Evolutionary conservation across 2,797 vertebrate genomes (phyloP).

Genomic region (Morus bassanus): DNA sequence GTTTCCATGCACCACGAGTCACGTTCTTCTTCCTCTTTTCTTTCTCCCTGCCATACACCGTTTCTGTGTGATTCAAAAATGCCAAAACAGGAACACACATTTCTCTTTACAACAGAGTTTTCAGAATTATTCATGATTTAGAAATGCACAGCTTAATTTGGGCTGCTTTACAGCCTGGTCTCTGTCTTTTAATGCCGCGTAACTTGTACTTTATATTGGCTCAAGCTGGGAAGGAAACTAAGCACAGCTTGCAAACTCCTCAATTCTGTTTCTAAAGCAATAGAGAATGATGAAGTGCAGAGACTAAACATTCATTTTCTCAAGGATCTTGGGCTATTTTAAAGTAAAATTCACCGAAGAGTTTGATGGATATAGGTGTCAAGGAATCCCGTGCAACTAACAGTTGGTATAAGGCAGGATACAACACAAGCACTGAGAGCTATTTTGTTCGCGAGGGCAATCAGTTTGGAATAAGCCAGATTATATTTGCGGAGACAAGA

Average conservation of each 20-base stretch:
- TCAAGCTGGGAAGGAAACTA: slow-evolving; percentile 51
- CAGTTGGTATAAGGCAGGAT: not conserved
- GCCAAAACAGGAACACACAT: not conserved
- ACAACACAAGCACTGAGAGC: not conserved
- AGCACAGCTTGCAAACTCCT: slow-evolving; percentile 15
- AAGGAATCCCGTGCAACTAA: not conserved
- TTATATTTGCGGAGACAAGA: not conserved
- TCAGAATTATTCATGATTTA: slow-evolving; percentile 39
- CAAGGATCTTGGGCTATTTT: slow-evolving; percentile 21
- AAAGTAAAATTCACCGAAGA: not conserved
- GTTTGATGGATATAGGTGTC: not conserved
- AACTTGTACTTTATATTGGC: slow-evolving; percentile 25
- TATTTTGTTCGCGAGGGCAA: not conserved
- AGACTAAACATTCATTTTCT: slow-evolving; percentile 4
- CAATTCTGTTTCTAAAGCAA: slow-evolving; percentile 27
- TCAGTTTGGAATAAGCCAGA: not conserved
- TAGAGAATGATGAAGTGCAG: slow-evolving; percentile 18
- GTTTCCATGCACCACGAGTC: not conserved
- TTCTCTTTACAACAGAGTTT: slow-evolving; percentile 3
- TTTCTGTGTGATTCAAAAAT: not conserved
- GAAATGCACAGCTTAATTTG: slow-evolving; percentile 36
- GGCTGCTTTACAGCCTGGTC: slow-evolving; percentile 6
- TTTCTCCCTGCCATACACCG: not conserved
- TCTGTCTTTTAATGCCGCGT: not conserved
- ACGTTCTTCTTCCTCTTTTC: not conserved